Evolutionary conservation across 2,888 invertebrate genomes (phyloP), one percentile per base, ranked within the genome.

Genomic region (Drosophila anomelani): DNA sequence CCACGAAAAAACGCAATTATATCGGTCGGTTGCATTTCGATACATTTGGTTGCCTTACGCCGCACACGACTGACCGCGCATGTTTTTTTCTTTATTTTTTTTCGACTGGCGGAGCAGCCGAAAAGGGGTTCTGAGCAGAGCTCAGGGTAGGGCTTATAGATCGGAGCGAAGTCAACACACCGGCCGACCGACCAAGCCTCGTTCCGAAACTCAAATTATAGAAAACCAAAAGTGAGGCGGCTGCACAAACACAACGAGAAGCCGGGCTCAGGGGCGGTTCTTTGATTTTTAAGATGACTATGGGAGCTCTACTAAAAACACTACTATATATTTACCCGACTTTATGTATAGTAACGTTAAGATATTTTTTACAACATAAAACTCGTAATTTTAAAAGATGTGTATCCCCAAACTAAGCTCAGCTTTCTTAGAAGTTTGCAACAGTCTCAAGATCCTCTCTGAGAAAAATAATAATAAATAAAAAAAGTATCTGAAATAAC

Each of bases 61-160:
- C 91, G 92, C 92, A 92, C 92, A 91, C 92, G 92, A 92, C 91
- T 92, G 92, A 91, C 92, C 92, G 92, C 91, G 92, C 92, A 91
- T 92, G 83, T 90, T 85, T 59, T 57, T 51, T 53, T 53, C 13
- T 20, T 9, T 9, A 20, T 13, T 15, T 53, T 34, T 34, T 47
- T 89, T 89, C 83, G 82, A 80, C 85, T 89, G 85, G 81, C 62
- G 77, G 82, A 76, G 83, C 83, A 84, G 38, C 51, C 39, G 32
- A 60, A 60, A 60, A 59, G 51, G 70, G 53, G 51, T 51, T 51
- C 51, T 51, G 51, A 51, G 51, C 51, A 34, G 20, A 9, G 54
- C 44, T 26, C n/a, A 36, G 29, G 53, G 44, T 36, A 53, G 66
- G 66, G 66, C 66, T 60, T 53, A 75, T 53, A 47, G 58, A 69